Conservation (phyloP, 2,888 invertebrate species). For the Digitonthophagus gazella region DNA sequence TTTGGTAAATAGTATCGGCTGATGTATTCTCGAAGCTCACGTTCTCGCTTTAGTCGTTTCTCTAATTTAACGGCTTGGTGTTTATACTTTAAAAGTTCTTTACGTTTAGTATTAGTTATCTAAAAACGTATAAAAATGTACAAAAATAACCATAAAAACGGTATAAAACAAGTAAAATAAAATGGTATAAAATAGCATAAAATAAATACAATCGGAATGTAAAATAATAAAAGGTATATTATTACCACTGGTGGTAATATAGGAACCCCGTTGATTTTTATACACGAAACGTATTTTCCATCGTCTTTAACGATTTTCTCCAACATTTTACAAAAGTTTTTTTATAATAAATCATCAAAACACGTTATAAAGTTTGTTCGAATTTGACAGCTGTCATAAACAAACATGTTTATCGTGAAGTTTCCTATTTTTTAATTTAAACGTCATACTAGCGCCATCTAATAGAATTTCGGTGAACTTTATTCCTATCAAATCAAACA, state of each 20-base stretch:
- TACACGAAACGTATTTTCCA: constrained; percentile 61
- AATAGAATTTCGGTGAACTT: too few species aligned
- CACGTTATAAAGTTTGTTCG: too few species aligned
- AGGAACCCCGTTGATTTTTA: constrained; percentile 70
- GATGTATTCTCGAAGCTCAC: constrained; percentile 46
- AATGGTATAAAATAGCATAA: too few species aligned
- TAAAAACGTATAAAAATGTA: constrained; percentile 53
- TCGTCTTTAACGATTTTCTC: constrained; percentile 19
- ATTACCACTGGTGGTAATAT: constrained; percentile 76
- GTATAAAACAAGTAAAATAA: constrained; percentile 16
- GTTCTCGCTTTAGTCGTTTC: constrained; percentile 54
- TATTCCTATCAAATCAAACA: too few species aligned
- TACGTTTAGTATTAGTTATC: constrained; percentile 63
- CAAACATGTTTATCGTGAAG: too few species aligned
- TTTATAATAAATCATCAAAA: too few species aligned
- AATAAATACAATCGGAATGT: constrained; percentile 21
- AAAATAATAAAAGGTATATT: constrained; percentile 31
- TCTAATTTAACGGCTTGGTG: constrained; percentile 66
- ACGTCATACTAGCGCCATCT: too few species aligned
- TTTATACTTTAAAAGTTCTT: constrained; percentile 67
- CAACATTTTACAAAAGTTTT: too few species aligned
- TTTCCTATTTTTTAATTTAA: too few species aligned
- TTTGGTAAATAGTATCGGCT: constrained; percentile 33
- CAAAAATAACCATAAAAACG: too few species aligned
- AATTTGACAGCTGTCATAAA: too few species aligned